Conservation (phyloP, 2,797 vertebrate genomes). For the Perodicticus potto region DNA sequence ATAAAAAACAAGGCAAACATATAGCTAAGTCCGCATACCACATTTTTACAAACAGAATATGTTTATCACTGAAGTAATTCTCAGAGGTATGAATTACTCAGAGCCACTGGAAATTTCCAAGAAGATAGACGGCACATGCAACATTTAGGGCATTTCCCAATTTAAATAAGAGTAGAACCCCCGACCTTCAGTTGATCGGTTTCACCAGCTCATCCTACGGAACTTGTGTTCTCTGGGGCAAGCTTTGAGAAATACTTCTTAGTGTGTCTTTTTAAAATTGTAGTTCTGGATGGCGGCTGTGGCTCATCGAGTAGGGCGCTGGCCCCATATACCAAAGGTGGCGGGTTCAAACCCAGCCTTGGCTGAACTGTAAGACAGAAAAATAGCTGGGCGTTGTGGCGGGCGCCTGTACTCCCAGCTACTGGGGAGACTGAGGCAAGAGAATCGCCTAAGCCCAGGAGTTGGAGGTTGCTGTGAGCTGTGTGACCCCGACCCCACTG, state of each 20-base stretch:
- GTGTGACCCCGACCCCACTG: too few species aligned
- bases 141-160: not conserved
- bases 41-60: conserved; percentile 10
- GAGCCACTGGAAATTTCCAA: not conserved
- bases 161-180: not conserved
- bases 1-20: not conserved
- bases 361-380: too few species aligned
- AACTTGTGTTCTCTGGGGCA: not conserved
- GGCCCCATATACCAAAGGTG: too few species aligned
- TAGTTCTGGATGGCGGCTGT: not conserved
- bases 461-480: too few species aligned
- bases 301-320: too few species aligned
- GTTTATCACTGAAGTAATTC: not conserved
- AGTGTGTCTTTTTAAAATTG: not conserved
- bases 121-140: not conserved
- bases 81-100: not conserved
- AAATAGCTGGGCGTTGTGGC: too few species aligned
- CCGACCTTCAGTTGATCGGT: not conserved
- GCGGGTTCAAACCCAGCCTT: too few species aligned
- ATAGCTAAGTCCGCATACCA: not conserved
- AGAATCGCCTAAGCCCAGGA: too few species aligned
- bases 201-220: not conserved
- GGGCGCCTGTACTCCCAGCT: too few species aligned
- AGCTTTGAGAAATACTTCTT: not conserved
- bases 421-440: too few species aligned